These are phyloP conservation scores for Bursaphelenchus okinawaensis DNA, from an alignment of 2,888 invertebrate genomes.

Conservation along the genomic window DNA sequence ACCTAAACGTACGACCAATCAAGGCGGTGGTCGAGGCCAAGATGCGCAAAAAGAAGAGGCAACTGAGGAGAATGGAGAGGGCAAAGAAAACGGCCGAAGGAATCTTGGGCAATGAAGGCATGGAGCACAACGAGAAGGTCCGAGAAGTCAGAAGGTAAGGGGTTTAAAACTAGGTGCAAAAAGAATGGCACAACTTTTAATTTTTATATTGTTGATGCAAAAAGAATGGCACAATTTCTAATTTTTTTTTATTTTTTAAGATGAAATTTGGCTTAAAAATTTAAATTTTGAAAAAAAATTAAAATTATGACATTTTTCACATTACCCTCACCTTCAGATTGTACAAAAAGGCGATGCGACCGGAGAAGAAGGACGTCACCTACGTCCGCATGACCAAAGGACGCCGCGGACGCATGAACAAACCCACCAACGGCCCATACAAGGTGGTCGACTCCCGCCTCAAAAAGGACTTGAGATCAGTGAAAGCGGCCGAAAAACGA, in stretches of 20 bases:
- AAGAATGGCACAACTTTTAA: too few relatives aligned
- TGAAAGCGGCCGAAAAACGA: neutral
- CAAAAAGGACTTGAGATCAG: slow-evolving; percentile 7
- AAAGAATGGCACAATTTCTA: too few relatives aligned
- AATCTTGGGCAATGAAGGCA: slow-evolving; percentile 70
- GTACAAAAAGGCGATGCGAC: slow-evolving; percentile 67
- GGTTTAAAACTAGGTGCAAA: neutral
- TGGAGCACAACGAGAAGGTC: slow-evolving; percentile 80
- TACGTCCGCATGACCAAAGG: slow-evolving; percentile 87
- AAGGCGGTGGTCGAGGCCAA: slow-evolving; percentile 97
- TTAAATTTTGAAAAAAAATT: too few relatives aligned
- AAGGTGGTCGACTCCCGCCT: slow-evolving; percentile 36
- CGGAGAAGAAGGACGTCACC: slow-evolving; percentile 78
- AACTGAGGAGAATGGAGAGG: slow-evolving; percentile 75
- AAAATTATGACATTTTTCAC: neutral
- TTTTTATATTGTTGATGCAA: slow-evolving; percentile 35
- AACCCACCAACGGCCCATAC: slow-evolving; percentile 52
- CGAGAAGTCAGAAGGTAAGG: slow-evolving; percentile 53
- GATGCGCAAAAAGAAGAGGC: slow-evolving; percentile 88
- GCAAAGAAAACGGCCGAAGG: slow-evolving; percentile 91
- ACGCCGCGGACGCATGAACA: slow-evolving; percentile 40
- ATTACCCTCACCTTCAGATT: slow-evolving; percentile 65
- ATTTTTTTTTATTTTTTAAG: neutral
- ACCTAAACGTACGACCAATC: slow-evolving; percentile 86
- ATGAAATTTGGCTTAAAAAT: neutral